phyloP scores from a whole-genome alignment of 2,888 invertebrate species.

The Macrosiphum euphorbiae region DNA sequence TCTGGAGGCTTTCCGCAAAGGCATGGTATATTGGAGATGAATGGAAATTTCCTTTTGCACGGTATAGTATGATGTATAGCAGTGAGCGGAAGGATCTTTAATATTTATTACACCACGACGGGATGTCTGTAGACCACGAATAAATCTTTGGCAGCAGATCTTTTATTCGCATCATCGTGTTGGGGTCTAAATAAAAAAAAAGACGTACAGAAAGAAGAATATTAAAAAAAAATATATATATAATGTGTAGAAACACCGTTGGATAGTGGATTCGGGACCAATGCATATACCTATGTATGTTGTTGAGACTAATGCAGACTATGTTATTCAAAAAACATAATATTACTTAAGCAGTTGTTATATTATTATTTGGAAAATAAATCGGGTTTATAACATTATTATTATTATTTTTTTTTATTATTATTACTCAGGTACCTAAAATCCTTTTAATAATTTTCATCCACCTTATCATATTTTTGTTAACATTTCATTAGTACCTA shows the following conservation, averaged over 20 bases:
- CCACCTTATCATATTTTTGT: neutral
- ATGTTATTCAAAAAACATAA: neutral
- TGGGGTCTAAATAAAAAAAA: neutral
- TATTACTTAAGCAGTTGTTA: neutral
- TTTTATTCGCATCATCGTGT: slow-evolving; percentile 38
- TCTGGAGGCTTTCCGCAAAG: neutral
- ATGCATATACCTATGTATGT: neutral
- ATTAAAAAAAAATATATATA: neutral
- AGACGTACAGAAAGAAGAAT: neutral
- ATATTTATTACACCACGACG: slow-evolving; percentile 44
- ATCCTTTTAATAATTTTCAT: neutral
- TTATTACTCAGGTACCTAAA: neutral
- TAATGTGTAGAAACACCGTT: neutral
- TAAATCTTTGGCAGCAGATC: slow-evolving; percentile 39
- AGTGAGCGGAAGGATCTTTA: slow-evolving; percentile 13
- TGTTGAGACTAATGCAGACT: neutral
- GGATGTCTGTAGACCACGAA: slow-evolving; percentile 42
- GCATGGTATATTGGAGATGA: neutral
- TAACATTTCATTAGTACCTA: too few relatives aligned
- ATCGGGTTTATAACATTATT: too few relatives aligned
- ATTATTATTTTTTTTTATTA: too few relatives aligned
- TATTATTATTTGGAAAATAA: neutral
- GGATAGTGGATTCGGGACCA: neutral
- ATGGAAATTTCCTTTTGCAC: slow-evolving; percentile 28
- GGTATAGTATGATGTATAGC: too few relatives aligned